These are phyloP conservation scores for Ramphastos sulfuratus DNA, from an alignment of 2,113 vertebrate species.

Conservation along the genomic window DNA sequence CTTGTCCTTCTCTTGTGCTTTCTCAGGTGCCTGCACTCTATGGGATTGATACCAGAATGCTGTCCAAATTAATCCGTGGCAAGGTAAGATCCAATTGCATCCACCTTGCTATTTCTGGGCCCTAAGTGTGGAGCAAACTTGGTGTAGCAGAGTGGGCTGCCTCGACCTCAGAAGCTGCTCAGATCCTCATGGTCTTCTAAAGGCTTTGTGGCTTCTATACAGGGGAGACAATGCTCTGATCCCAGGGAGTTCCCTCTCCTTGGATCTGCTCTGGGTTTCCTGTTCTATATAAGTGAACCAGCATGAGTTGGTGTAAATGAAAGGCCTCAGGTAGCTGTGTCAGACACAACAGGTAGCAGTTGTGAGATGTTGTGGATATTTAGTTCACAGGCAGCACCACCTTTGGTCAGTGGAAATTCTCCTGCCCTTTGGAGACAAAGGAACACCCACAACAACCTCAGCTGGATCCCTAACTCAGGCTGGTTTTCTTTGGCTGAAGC, in stretches of 20 bases:
- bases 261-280: background rate
- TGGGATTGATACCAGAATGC: slow-evolving; percentile 94
- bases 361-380: background rate
- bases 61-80: slow-evolving; percentile 91
- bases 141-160: background rate
- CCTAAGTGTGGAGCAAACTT: background rate
- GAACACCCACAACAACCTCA: background rate
- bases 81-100: slow-evolving; percentile 77
- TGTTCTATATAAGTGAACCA: background rate
- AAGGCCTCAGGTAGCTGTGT: background rate
- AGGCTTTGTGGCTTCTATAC: background rate
- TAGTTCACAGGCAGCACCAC: background rate
- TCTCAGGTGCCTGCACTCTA: slow-evolving; percentile 90
- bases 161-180: background rate
- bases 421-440: background rate
- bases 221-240: background rate
- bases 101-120: background rate
- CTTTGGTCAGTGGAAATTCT: background rate
- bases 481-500: background rate
- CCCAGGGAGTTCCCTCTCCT: background rate
- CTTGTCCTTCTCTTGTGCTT: background rate
- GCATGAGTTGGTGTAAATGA: background rate
- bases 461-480: background rate
- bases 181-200: background rate
- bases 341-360: background rate